Evolutionary conservation across 2,888 invertebrate genomes (phyloP).

Genomic region (Eilema caniola): DNA sequence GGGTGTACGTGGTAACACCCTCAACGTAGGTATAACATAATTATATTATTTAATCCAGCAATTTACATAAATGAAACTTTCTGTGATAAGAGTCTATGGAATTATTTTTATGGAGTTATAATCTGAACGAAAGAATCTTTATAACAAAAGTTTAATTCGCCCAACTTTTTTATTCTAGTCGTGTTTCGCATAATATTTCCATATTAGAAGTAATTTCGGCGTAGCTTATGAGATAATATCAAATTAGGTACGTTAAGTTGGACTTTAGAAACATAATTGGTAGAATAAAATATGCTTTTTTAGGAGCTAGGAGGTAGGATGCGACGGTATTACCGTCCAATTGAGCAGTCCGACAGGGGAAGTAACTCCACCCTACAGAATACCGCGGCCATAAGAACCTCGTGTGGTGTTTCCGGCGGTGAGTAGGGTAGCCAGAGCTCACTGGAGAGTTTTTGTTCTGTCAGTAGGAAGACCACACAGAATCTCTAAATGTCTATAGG

Average conservation of each 20-base stretch:
- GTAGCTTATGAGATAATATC: constrained; percentile 1
- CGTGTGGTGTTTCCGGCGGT: too few relatives aligned
- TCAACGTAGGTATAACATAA: background rate
- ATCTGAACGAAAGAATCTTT: constrained; percentile 12
- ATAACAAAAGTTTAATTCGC: constrained; percentile 16
- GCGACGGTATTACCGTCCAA: too few relatives aligned
- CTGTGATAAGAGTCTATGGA: background rate
- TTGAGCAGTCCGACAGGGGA: too few relatives aligned
- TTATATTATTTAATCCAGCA: constrained; percentile 7
- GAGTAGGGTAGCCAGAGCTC: too few relatives aligned
- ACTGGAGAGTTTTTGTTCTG: too few relatives aligned
- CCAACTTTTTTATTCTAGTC: constrained; percentile 8
- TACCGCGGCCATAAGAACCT: too few relatives aligned
- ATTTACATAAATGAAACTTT: constrained; percentile 6
- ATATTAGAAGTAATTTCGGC: background rate
- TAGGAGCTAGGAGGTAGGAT: too few relatives aligned
- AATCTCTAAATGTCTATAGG: too few relatives aligned
- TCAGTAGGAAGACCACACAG: too few relatives aligned
- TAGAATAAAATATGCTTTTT: background rate
- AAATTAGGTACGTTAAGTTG: background rate
- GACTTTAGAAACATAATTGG: background rate
- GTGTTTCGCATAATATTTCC: constrained; percentile 1
- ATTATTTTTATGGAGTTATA: constrained; percentile 8
- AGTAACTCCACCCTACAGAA: too few relatives aligned
- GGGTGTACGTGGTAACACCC: too few relatives aligned